Evolutionary conservation across 1,140 invertebrate genomes (phyloP), one percentile per base, ranked within the genome.

Genomic region (Phocides pigmalion): DNA sequence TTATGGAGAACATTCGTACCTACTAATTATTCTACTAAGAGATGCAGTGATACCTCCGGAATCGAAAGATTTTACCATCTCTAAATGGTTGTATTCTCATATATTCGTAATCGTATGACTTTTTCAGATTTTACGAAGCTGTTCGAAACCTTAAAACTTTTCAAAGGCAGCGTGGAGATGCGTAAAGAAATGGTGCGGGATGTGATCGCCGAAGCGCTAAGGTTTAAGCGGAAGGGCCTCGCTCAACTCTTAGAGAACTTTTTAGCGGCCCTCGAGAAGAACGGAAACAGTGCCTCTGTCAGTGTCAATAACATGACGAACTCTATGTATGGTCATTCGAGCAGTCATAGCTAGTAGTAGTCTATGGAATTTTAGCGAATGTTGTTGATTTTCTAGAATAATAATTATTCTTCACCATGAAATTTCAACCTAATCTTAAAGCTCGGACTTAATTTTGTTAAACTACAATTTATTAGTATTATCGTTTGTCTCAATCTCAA

Each of bases 151-250:
- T 84, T 96, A 71, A 93, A 93, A 73, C 90, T 91, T 41, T 87
- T 96, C 50, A 92, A 94, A 76, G 95, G 95, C 63, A 91, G 89
- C 70, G 70, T 93, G 22, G 93, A 94, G 32, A 86, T 93, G 46
- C 93, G 93, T 77, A 91, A 93, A 54, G 92, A 92, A 62, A 93
- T 95, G 83, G 83, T 96, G 65, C 91, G 93, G 68, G 94, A 95
- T 51, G 92, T 96, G 22, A 95, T 95, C 70, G 92, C 93, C 59
- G 95, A 96, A 89, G 95, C 95, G 11, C 78, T 94, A 51, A 89
- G 95, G 61, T 96, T 96, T 82, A 96, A 96, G 84, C 89, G 95
- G 68, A 94, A 94, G 81, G 90, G 89, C 16, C 89, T 96, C 6
- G 94, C 94, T 35, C 91, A 93, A 67, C 81, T 93, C 14, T 82